A percentile compares a stretch with the other conserved stretches of the same genome.
phyloP scores from a whole-genome alignment of 1,140 invertebrate species.

The Drosophila navojoa region DNA sequence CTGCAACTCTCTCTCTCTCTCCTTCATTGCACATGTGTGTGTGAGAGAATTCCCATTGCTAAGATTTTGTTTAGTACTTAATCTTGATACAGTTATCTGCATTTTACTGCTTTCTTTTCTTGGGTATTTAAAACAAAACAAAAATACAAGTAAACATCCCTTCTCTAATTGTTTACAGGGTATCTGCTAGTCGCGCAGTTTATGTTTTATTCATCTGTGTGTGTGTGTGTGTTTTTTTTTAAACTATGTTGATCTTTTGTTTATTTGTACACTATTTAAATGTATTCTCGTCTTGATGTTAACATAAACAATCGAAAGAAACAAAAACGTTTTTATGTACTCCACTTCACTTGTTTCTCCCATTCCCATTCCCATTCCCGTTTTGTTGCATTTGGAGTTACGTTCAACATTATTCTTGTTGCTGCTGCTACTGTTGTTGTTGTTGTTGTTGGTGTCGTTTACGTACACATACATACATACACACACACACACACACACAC shows the following conservation, averaged over 20 bases:
- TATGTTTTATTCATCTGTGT: conserved; percentile 9
- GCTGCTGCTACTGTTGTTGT: conserved; percentile 12
- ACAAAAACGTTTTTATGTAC: conserved; percentile 13
- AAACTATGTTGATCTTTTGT: conserved; percentile 32
- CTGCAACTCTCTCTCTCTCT: conserved; percentile 11
- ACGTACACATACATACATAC: conserved; percentile 14
- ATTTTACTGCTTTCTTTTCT: not conserved
- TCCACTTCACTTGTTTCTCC: conserved; percentile 12
- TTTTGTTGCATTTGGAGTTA: conserved; percentile 21
- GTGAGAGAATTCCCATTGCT: conserved; percentile 27
- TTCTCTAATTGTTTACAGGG: not conserved
- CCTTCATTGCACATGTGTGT: conserved; percentile 8
- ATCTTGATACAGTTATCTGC: conserved; percentile 42
- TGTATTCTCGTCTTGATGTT: conserved; percentile 43
- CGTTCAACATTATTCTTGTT: conserved; percentile 32
- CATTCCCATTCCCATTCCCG: not conserved
- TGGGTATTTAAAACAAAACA: not conserved
- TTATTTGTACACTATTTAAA: conserved; percentile 57
- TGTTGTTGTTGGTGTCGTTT: conserved; percentile 24
- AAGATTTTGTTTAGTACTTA: conserved; percentile 29
- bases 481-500: conserved; percentile 13
- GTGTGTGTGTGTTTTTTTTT: conserved; percentile 26
- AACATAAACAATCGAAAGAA: conserved; percentile 57
- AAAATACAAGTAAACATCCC: too few relatives aligned
- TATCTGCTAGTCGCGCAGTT: not conserved